Evolutionary conservation across 2,113 vertebrate species (phyloP).

Genomic region (Saimiri boliviensis): DNA sequence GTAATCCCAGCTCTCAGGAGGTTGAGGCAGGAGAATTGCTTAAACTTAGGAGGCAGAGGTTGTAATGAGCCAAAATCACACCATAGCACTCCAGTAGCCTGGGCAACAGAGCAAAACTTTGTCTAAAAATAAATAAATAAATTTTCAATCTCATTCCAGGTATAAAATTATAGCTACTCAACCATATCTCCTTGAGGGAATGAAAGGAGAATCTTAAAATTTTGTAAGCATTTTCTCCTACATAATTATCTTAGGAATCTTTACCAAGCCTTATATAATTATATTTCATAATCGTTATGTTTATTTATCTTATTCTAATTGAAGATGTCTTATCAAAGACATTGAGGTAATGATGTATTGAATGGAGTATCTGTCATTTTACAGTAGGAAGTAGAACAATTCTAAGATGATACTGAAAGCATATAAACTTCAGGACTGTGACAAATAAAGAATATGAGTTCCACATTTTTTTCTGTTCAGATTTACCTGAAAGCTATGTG

Average conservation of each 20-base stretch:
- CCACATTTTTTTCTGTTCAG: neutral
- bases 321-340: neutral
- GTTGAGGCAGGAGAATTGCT: too few species aligned
- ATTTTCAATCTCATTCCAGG: neutral
- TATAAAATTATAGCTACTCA: slow-evolving; percentile 13
- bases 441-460: neutral
- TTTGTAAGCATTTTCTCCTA: neutral
- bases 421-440: neutral
- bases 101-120: too few species aligned
- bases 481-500: neutral
- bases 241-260: neutral
- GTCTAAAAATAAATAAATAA: too few species aligned
- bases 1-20: too few species aligned
- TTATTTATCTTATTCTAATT: slow-evolving; percentile 14
- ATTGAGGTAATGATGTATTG: neutral
- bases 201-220: neutral
- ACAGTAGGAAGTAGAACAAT: neutral
- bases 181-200: neutral
- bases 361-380: slow-evolving; percentile 1
- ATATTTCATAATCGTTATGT: neutral
- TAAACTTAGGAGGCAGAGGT: too few species aligned
- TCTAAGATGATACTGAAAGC: neutral
- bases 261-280: slow-evolving; percentile 13
- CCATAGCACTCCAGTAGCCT: too few species aligned
- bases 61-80: too few species aligned